Evolutionary conservation across 2,797 vertebrate species (phyloP).

Genomic region (Spheniscus humboldti): DNA sequence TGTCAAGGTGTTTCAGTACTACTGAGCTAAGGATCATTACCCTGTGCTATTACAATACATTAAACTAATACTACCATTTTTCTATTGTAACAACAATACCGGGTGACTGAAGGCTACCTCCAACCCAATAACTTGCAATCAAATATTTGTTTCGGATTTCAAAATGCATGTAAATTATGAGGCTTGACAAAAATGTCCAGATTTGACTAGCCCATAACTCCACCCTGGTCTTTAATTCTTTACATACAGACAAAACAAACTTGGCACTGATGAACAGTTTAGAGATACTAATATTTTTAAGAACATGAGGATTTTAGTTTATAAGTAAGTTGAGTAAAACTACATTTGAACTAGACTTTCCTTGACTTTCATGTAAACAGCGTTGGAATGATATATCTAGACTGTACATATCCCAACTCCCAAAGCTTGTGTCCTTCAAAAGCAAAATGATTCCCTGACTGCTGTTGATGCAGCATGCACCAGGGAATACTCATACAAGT

Average conservation of each 20-base stretch:
- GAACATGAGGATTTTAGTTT: background rate
- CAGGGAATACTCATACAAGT: background rate
- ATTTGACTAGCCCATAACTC: background rate
- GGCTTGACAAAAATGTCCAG: background rate
- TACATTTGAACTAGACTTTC: background rate
- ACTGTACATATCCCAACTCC: background rate
- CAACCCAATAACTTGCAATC: conserved; percentile 25
- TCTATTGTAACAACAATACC: conserved; percentile 50
- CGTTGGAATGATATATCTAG: background rate
- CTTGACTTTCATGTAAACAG: background rate
- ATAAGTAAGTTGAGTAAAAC: background rate
- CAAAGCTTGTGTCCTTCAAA: conserved; percentile 22
- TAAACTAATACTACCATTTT: conserved; percentile 60
- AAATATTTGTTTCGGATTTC: conserved; percentile 46
- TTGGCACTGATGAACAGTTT: background rate
- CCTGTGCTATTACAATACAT: conserved; percentile 60
- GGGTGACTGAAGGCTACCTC: conserved; percentile 26
- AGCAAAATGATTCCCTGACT: background rate
- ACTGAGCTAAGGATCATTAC: conserved; percentile 65
- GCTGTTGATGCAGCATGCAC: background rate
- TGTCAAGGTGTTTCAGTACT: conserved; percentile 55
- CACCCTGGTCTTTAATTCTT: background rate
- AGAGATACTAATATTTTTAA: background rate
- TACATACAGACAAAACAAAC: background rate
- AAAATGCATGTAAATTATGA: background rate